Percentiles rank a stretch among this genome's conserved stretches.
phyloP scores from a whole-genome alignment of 2,797 vertebrate genomes.

The Coregonus sp. region DNA sequence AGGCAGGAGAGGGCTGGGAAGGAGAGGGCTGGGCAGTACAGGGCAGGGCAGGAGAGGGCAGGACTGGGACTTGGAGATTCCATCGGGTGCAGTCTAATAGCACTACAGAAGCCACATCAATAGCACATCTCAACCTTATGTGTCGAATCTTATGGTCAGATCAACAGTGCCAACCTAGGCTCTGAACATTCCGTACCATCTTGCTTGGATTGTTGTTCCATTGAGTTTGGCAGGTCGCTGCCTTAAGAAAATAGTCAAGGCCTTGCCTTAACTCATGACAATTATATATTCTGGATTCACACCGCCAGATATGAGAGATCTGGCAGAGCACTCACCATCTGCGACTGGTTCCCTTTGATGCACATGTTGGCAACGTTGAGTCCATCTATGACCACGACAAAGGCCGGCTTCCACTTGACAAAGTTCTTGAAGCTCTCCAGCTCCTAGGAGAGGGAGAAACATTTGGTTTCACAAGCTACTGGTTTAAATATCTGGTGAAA shows the following conservation, averaged over 20 bases:
- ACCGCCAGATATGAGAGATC: background rate
- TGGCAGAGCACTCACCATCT: slow-evolving; percentile 80
- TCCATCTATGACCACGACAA: slow-evolving; percentile 92
- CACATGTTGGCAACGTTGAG: slow-evolving; percentile 85
- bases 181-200: background rate
- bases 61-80: too few species aligned
- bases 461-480: background rate
- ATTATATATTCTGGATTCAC: background rate
- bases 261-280: background rate
- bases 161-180: background rate
- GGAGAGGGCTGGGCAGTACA: too few species aligned
- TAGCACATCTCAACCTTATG: background rate
- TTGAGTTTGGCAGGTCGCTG: background rate
- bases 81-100: too few species aligned
- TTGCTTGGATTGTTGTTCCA: background rate
- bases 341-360: slow-evolving; percentile 67
- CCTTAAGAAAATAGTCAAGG: background rate
- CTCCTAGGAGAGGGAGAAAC: slow-evolving; percentile 59
- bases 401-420: slow-evolving; percentile 78
- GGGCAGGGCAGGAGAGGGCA: too few species aligned
- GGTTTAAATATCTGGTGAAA: background rate
- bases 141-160: background rate
- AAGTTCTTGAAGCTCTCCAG: slow-evolving; percentile 84
- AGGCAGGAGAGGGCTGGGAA: too few species aligned
- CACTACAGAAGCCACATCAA: background rate